A percentile compares a stretch with the other conserved stretches of the same genome.
Evolutionary conservation across 2,113 vertebrate genomes (phyloP).

Genomic region (Sphyrna mokarran): DNA sequence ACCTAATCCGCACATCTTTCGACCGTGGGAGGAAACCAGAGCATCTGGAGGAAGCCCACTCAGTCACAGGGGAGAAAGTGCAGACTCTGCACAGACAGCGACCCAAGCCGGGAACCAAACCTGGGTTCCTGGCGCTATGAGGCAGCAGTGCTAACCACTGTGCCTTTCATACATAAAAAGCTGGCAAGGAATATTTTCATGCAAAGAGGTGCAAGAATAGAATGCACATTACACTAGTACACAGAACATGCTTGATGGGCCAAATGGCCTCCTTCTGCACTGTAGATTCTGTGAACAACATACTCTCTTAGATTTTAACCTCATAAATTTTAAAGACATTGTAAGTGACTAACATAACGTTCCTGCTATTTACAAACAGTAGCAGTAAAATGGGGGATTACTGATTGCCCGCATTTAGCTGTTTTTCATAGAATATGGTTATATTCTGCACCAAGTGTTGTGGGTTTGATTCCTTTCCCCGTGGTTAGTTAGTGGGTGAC

Average conservation of each 20-base stretch:
- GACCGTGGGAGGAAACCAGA: no score
- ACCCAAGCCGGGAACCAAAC: no score
- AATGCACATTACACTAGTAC: background rate
- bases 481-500: background rate
- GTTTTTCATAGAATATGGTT: background rate
- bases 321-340: background rate
- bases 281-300: background rate
- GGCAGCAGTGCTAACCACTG: no score
- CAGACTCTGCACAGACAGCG: no score
- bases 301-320: background rate
- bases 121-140: no score
- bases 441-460: background rate
- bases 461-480: conserved; percentile 8
- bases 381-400: background rate
- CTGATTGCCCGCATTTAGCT: background rate
- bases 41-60: no score
- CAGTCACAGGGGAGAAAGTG: no score
- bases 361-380: background rate
- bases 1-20: no score
- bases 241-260: background rate
- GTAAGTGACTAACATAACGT: background rate
- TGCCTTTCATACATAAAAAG: background rate
- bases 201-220: no score
- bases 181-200: background rate
- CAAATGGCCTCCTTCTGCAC: no score